Conservation (phyloP, 2,113 vertebrate species). For the Ibidorhyncha struthersii region DNA sequence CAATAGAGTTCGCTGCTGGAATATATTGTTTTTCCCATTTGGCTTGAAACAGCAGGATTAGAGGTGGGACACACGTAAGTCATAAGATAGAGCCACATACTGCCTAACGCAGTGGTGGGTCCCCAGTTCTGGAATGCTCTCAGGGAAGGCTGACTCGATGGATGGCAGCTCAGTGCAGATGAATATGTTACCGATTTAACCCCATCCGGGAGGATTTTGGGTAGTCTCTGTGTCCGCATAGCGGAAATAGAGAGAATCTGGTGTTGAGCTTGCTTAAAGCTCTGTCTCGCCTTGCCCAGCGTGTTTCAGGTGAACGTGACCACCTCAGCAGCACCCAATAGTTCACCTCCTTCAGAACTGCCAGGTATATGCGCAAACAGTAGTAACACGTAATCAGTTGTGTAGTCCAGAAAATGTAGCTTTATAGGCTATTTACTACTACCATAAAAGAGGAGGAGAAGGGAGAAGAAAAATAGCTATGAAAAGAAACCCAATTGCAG, state of each 20-base stretch:
- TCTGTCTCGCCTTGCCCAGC: accelerated
- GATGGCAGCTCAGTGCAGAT: not conserved
- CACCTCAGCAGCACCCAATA: not conserved
- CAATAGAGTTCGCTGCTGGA: not conserved
- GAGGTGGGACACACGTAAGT: no score
- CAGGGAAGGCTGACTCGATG: not conserved
- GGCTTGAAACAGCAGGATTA: not conserved
- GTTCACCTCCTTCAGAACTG: not conserved
- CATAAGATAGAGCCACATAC: not conserved
- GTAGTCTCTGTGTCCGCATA: accelerated
- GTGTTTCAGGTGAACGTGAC: not conserved
- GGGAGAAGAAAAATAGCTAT: not conserved
- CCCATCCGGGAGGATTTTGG: not conserved
- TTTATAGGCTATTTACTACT: not conserved
- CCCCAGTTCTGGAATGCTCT: not conserved
- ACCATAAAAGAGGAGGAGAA: not conserved
- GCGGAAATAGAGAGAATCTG: not conserved
- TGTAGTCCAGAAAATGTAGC: not conserved
- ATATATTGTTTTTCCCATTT: not conserved
- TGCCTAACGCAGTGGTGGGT: accelerated
- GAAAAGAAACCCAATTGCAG: not conserved
- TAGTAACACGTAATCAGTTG: not conserved
- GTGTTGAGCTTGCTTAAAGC: not conserved
- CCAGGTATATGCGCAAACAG: not conserved
- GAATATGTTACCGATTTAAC: not conserved